A percentile compares a stretch with the other conserved stretches of the same genome.
phyloP scores from a whole-genome alignment of 23 tunicate genomes.

The Ascidia mentula region DNA sequence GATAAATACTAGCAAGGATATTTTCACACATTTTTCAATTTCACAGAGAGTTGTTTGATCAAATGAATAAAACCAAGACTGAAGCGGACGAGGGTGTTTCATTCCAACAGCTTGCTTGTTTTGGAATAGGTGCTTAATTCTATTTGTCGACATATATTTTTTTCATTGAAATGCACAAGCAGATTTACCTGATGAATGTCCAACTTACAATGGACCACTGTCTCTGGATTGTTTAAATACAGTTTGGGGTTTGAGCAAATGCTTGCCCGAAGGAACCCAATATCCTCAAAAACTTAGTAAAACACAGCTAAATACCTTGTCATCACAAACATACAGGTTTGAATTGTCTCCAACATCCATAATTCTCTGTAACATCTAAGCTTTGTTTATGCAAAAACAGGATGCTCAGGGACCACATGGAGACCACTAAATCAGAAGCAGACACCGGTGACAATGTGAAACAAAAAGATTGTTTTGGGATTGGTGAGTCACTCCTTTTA shows the following conservation, averaged over 20 bases:
- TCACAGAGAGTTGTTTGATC: background rate
- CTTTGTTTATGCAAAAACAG: too few species aligned
- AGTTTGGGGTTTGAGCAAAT: constrained; percentile 3
- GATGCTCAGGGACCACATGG: background rate
- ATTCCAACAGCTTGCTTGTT: background rate
- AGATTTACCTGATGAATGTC: constrained; percentile 11
- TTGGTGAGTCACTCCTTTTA: constrained; percentile 4
- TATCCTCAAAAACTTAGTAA: background rate
- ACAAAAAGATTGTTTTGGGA: constrained; percentile 8
- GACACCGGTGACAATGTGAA: background rate
- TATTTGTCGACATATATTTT: too few species aligned
- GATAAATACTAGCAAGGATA: too few species aligned
- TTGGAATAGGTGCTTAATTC: constrained; percentile 12
- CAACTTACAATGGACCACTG: background rate
- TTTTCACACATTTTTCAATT: background rate
- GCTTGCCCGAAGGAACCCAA: background rate
- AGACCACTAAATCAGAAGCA: background rate
- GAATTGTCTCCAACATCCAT: too few species aligned
- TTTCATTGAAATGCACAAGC: too few species aligned
- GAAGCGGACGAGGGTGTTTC: background rate
- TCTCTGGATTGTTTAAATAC: constrained; percentile 5
- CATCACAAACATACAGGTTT: too few species aligned
- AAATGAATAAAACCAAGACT: background rate
- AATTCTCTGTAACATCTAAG: too few species aligned
- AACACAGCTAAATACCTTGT: background rate